Base-by-base conservation (phyloP, 2,888 invertebrate species). In the Autographa gamma region DNA sequence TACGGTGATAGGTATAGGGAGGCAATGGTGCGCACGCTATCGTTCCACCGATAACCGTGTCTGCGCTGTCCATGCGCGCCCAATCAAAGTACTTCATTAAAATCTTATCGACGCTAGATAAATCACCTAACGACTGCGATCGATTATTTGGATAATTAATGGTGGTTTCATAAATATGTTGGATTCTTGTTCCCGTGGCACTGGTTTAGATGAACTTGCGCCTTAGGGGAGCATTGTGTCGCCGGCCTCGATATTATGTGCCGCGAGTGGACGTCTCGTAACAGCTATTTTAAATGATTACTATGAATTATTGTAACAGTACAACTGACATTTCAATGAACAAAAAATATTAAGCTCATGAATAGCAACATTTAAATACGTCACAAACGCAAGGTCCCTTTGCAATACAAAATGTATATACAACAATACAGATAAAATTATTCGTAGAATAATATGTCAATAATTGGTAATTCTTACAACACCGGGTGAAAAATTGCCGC, bases 51-150 rank as follows among this genome's bases (percentile, higher is more conserved):
- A 95, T 95, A 94, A 94, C 91, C 84, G 80, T 89, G 91, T 91
- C 92, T 88, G 81, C 79, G 88, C 90, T 90, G 93, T 93, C 92
- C 91, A 85, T 92, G 94, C 89, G 92, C 92, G 89, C 94, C 94
- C 95, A 95, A 95, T 95, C 95, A 95, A 93, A 95, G 95, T 95
- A 95, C 95, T 95, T 95, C 95, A 95, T 95, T 95, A 95, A 95
- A 95, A 94, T 94, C 94, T 95, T 95, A 95, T 95, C 95, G 93
- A 90, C 91, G 90, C 92, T 93, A 95, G 95, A 95, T 95, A 95
- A 95, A 95, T 95, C 95, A 95, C 95, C 88, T 92, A 93, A 94
- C 94, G 93, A 92, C 93, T 92, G 88, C 94, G 90, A 95, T 95
- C 95, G 95, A 95, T 95, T 95, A 95, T 95, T 95, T 92, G 88